Percentiles rank a stretch among this genome's conserved stretches.
Evolutionary conservation across 2,888 invertebrate genomes (phyloP).

Genomic region (Drosophila acutilabella): DNA sequence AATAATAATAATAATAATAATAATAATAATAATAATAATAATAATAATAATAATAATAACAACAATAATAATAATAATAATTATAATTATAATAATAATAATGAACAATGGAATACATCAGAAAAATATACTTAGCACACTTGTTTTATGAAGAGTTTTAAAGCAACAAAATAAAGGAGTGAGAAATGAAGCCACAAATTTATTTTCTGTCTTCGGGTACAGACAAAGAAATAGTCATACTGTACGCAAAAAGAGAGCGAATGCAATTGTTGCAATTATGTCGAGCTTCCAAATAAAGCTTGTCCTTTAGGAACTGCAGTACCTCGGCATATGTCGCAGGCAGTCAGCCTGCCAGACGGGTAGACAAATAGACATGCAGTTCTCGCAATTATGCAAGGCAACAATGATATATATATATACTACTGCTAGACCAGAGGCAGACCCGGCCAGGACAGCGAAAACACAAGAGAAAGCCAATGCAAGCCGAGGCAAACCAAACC

Average conservation of each 20-base stretch:
- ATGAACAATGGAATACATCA: not conserved
- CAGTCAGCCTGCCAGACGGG: slow-evolving; percentile 16
- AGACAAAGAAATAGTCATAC: slow-evolving; percentile 37
- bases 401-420: slow-evolving; percentile 47
- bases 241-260: slow-evolving; percentile 29
- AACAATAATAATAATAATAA: slow-evolving; percentile 2
- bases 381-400: slow-evolving; percentile 50
- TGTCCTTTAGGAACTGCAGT: slow-evolving; percentile 17
- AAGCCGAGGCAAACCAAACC: slow-evolving; percentile 8
- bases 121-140: not conserved
- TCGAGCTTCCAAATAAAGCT: slow-evolving; percentile 39
- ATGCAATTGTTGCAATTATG: slow-evolving; percentile 76
- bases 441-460: slow-evolving; percentile 12
- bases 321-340: slow-evolving; percentile 35
- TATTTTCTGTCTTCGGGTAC: slow-evolving; percentile 9
- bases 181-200: slow-evolving; percentile 38
- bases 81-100: slow-evolving; percentile 1
- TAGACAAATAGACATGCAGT: slow-evolving; percentile 44
- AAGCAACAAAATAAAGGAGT: slow-evolving; percentile 43
- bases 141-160: slow-evolving; percentile 15
- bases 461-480: slow-evolving; percentile 20
- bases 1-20: slow-evolving; percentile 3
- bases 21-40: not conserved
- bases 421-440: slow-evolving; percentile 27
- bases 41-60: not conserved